Evolutionary conservation across 2,888 invertebrate species (phyloP).

Genomic region (Drosophila picticornis): DNA sequence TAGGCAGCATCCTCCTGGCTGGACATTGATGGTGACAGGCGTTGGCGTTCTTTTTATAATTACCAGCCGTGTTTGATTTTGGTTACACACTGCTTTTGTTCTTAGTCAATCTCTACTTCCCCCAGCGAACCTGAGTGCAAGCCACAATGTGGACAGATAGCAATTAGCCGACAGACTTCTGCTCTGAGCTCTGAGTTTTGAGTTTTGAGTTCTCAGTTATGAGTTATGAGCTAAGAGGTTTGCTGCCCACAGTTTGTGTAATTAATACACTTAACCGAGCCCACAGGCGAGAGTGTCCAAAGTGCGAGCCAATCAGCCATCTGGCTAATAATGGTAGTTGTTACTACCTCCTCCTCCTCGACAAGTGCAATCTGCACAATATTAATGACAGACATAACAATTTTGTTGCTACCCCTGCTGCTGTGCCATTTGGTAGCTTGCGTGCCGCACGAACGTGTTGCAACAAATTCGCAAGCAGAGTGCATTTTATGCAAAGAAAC

Average conservation of each 20-base stretch:
- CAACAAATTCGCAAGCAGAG: conserved; percentile 30
- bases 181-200: conserved; percentile 2
- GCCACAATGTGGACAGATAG: conserved; percentile 40
- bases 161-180: conserved; percentile 7
- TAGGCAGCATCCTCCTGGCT: conserved; percentile 14
- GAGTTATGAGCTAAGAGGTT: conserved; percentile 4
- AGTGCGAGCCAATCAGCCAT: background rate
- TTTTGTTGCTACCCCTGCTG: conserved; percentile 25
- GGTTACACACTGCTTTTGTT: conserved; percentile 12
- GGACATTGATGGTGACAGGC: conserved; percentile 58
- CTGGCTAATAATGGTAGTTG: background rate
- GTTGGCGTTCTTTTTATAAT: conserved; percentile 49
- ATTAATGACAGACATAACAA: conserved; percentile 67
- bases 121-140: background rate
- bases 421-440: conserved; percentile 15
- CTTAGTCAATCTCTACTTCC: background rate
- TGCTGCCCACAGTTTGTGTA: conserved; percentile 34
- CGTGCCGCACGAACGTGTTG: conserved; percentile 45
- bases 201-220: conserved; percentile 5
- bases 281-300: conserved; percentile 2
- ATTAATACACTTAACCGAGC: conserved; percentile 41
- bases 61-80: conserved; percentile 50
- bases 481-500: conserved; percentile 32
- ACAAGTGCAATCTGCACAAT: conserved; percentile 54
- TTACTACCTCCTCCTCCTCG: background rate